These are phyloP conservation scores for Empidonax alnorum DNA, from an alignment of 2,113 vertebrate genomes.

Conservation along the genomic window DNA sequence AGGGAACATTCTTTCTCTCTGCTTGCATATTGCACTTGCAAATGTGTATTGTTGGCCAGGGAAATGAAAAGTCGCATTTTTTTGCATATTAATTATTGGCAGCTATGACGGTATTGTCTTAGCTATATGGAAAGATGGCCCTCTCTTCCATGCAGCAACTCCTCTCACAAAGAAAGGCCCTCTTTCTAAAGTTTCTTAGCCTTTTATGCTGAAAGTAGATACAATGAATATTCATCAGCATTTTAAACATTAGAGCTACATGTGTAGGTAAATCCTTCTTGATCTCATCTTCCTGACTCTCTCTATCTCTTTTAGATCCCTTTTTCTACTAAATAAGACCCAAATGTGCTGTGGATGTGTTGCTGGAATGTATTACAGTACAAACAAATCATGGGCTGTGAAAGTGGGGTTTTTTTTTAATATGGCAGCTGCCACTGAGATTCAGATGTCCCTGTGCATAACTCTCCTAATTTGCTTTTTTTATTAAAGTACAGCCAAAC, in stretches of 20 bases:
- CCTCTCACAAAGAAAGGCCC: not conserved
- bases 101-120: not conserved
- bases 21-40: not conserved
- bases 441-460: not conserved
- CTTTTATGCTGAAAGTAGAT: not conserved
- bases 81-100: not conserved
- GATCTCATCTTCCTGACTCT: not conserved
- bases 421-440: slow-evolving; percentile 36
- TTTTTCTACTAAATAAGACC: not conserved
- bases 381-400: not conserved
- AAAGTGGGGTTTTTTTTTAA: not conserved
- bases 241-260: not conserved
- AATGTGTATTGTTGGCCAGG: rapidly evolving
- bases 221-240: not conserved
- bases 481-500: slow-evolving; percentile 33
- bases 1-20: not conserved
- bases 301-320: not conserved
- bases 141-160: not conserved
- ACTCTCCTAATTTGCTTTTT: slow-evolving; percentile 40
- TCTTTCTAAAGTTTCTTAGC: not conserved
- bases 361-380: not conserved
- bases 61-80: not conserved
- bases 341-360: not conserved
- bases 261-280: not conserved
- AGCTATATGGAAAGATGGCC: not conserved